Base-by-base conservation (phyloP, 1,140 invertebrate genomes). In the Sarcophaga bullata region DNA sequence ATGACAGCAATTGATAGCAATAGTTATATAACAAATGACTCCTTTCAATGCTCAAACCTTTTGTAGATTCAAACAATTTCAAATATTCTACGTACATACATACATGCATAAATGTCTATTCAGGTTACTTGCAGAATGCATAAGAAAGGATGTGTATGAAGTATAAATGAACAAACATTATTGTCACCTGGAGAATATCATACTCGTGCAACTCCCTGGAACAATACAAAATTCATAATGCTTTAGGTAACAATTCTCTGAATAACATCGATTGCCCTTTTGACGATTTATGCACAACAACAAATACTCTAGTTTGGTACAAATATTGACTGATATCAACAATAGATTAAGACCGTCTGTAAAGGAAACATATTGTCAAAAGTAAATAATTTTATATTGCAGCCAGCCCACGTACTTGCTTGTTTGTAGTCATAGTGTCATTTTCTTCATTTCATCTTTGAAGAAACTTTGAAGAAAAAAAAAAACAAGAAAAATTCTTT, bases 161-260 rank as follows among this genome's bases (percentile, higher is more conserved):
- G 15, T 58, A 58, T 58, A 58, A 58, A 58, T 68, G 62, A 68
- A 68, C 62, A 68, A 68, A 68, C 62, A 10, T 68, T 68, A 68
- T 68, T 68, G 62, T 68, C 62, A 68, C 62, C 54, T n/a, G 19
- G 62, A 68, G n/a, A 68, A 68, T 68, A 68, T 68, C n/a, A 9
- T 19, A 25, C 62, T 68, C n/a, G 8, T 19, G 9, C 62, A 68
- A 68, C 25, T 68, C n/a, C 62, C 3, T 68, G 19, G n/a, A 58
- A 68, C 62, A 68, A 68, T 19, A 68, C 54, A 13, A 62, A 62
- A 62, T 15, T 62, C 10, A 62, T 62, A 62, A 62, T 62, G 19
- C n/a, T 68, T 68, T 25, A 10, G n/a, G 62, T 25, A 19, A 68
- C 62, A 68, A 25, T 68, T n/a, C 11, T 58, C 7, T 58, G 15